Evolutionary conservation across 2,888 invertebrate genomes (phyloP), one percentile per base, ranked within the genome.

Genomic region (Apocheima hispidaria): DNA sequence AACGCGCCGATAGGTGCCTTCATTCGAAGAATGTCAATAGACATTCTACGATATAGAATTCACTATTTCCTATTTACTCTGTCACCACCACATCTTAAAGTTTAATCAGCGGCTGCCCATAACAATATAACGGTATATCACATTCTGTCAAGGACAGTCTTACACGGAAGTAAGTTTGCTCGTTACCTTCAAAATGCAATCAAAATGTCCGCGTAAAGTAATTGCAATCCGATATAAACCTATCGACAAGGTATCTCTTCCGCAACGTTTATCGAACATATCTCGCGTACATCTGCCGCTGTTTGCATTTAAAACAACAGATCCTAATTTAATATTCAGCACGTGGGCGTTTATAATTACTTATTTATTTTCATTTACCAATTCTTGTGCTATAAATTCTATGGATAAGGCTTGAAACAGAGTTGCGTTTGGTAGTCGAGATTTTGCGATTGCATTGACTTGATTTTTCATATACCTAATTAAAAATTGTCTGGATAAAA

Each of bases 331-430:
- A 41, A 49, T 50, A 49, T 41, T 35, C n/a, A 56, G 35, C 14
- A 35, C 9, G 51, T 52, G 38, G 26, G 28, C 20, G 46, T 38
- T 38, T 44, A 46, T 52, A 52, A 51, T 38, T 46, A 58, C 44
- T 28, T 58, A 52, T 59, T 52, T 59, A 33, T 52, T 59, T 59
- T 52, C 28, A 23, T 40, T 52, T 5, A 1, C 14, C 36, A 12
- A 28, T 33, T 49, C 23, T 43, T 18, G 18, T 6, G 30, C 26
- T 44, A 44, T 44, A 26, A 21, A 5, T n/a, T 41, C 12, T n/a
- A 21, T 18, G 41, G 6, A 21, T 41, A 21, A 41, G n/a, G 41
- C 3, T 18, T 16, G 16, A 36, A 36, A 16, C 5, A 36, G 6
- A 4, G 4, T 16, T 3, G 16, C 2, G 16, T 6, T 36, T 1